Evolutionary conservation across 2,888 invertebrate species (phyloP).

Genomic region (Idaea dimidiata): DNA sequence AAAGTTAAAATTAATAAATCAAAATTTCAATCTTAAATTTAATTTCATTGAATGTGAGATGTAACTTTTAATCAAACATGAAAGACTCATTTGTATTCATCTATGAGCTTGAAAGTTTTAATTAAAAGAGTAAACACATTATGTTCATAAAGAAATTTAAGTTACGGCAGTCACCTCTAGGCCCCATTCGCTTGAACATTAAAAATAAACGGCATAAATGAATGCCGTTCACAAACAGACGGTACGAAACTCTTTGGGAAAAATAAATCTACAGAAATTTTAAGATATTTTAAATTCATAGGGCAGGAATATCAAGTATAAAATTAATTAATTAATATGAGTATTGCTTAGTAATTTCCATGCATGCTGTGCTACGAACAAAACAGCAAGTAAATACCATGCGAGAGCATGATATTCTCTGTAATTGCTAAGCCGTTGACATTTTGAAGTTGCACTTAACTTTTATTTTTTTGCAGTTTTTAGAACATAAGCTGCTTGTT

Average conservation of each 20-base stretch:
- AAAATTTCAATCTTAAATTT: not conserved
- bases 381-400: constrained; percentile 26
- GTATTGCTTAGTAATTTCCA: not conserved
- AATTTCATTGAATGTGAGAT: not conserved
- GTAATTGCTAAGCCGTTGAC: constrained; percentile 20
- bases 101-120: constrained; percentile 33
- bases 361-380: constrained; percentile 17
- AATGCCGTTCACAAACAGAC: not conserved
- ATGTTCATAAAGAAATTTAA: constrained; percentile 40
- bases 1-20: not conserved
- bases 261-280: constrained; percentile 12
- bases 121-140: constrained; percentile 44
- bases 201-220: not conserved
- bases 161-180: constrained; percentile 29
- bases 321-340: not conserved
- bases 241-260: constrained; percentile 12
- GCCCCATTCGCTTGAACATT: constrained; percentile 30
- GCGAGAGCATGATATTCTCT: constrained; percentile 23
- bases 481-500: constrained; percentile 6
- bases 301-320: not conserved
- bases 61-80: not conserved
- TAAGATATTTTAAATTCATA: not conserved
- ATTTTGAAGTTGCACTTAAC: constrained; percentile 15
- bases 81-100: not conserved
- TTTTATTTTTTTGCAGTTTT: constrained; percentile 16